Evolutionary conservation across 2,888 invertebrate genomes (phyloP).

Genomic region (Lasioglossum malachurum): DNA sequence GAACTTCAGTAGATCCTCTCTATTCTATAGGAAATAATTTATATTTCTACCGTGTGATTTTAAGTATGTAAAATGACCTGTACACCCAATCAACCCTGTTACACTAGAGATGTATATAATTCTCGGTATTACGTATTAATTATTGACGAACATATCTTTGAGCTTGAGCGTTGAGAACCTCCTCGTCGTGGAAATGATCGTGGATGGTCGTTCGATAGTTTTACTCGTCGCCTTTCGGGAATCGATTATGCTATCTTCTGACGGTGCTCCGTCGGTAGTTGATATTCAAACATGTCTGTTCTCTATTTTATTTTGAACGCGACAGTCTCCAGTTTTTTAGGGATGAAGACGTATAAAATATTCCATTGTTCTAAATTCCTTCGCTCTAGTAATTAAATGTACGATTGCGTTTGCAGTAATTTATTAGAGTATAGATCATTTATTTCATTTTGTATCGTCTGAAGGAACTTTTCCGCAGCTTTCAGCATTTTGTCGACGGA

Average conservation of each 20-base stretch:
- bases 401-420: background rate
- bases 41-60: constrained; percentile 63
- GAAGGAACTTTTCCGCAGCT: background rate
- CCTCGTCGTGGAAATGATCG: constrained; percentile 53
- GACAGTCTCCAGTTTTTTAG: background rate
- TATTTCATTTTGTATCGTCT: background rate
- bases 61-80: constrained; percentile 50
- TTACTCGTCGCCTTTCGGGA: background rate
- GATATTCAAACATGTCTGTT: background rate
- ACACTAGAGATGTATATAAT: constrained; percentile 58
- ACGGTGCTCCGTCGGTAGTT: background rate
- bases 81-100: constrained; percentile 32
- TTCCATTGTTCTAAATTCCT: background rate
- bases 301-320: background rate
- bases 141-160: constrained; percentile 36
- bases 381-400: background rate
- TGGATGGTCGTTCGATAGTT: constrained; percentile 28
- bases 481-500: background rate
- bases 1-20: constrained; percentile 50
- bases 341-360: background rate
- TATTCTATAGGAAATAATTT: constrained; percentile 59
- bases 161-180: constrained; percentile 10
- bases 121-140: constrained; percentile 43
- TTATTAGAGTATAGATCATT: background rate
- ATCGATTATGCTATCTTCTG: background rate